phyloP scores from a whole-genome alignment of 2,113 vertebrate genomes.

The Coracopsis vasa region DNA sequence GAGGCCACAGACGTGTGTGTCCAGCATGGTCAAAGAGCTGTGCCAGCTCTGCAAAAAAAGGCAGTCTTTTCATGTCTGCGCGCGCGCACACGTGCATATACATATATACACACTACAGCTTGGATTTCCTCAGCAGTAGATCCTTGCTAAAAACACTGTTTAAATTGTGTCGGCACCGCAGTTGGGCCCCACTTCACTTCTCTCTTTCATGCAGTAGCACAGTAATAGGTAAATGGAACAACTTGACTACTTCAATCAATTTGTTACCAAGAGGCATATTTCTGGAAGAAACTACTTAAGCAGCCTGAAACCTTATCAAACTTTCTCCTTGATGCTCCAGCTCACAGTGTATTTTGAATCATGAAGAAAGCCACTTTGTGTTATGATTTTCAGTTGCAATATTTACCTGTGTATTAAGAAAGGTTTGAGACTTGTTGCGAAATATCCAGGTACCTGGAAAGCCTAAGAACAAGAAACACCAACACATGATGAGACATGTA shows the following conservation, averaged over 20 bases:
- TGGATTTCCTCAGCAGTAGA: background rate
- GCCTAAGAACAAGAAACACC: background rate
- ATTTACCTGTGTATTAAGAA: background rate
- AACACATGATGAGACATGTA: background rate
- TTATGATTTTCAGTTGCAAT: background rate
- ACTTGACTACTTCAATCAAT: background rate
- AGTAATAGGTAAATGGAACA: background rate
- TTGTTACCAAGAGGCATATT: background rate
- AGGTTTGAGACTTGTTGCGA: background rate
- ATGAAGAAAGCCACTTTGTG: background rate
- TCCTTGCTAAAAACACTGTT: background rate
- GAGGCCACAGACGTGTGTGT: rapidly evolving
- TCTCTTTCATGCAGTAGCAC: background rate
- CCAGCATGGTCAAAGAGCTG: background rate
- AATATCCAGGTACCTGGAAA: background rate
- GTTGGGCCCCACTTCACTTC: background rate
- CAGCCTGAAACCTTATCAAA: background rate
- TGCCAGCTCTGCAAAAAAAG: background rate
- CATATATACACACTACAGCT: rapidly evolving
- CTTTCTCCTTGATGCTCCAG: background rate
- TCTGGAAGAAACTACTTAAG: background rate
- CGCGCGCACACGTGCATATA: too few species aligned
- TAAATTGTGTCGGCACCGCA: background rate
- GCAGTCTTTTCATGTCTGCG: background rate
- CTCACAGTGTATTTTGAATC: background rate